Percentiles rank a stretch among this genome's conserved stretches.
Conservation (phyloP, 2,888 invertebrate genomes). For the Hirtodrosophila duncani region DNA sequence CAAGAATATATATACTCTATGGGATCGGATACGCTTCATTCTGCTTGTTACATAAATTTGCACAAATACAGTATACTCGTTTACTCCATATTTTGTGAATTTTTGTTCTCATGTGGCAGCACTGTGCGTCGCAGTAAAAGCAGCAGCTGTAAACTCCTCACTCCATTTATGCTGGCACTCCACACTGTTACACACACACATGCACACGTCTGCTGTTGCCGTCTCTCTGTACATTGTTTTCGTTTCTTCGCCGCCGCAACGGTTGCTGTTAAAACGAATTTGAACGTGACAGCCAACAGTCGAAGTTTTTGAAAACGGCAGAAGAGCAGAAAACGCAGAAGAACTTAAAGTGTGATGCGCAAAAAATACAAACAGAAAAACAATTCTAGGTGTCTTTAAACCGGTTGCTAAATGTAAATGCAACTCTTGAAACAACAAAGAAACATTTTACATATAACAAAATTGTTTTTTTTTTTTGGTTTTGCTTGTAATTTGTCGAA, state of each 20-base stretch:
- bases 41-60: too few relatives aligned
- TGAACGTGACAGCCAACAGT: conserved; percentile 64
- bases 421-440: conserved; percentile 28
- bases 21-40: too few relatives aligned
- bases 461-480: conserved; percentile 25
- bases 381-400: conserved; percentile 40
- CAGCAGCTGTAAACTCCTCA: too few relatives aligned
- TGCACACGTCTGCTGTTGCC: conserved; percentile 7
- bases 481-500: conserved; percentile 35
- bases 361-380: conserved; percentile 33
- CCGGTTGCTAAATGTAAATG: conserved; percentile 56
- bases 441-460: conserved; percentile 49
- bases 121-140: too few relatives aligned
- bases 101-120: too few relatives aligned
- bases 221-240: conserved; percentile 37
- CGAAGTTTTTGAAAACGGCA: conserved; percentile 31
- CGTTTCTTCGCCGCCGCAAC: conserved; percentile 38
- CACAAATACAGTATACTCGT: too few relatives aligned
- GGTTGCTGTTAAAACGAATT: conserved; percentile 57
- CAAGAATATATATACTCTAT: too few relatives aligned
- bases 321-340: conserved; percentile 17
- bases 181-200: neutral
- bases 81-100: conserved; percentile 12
- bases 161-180: neutral
- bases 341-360: conserved; percentile 40